phyloP scores from a whole-genome alignment of 2,888 invertebrate genomes.

The Deroplatys truncata region DNA sequence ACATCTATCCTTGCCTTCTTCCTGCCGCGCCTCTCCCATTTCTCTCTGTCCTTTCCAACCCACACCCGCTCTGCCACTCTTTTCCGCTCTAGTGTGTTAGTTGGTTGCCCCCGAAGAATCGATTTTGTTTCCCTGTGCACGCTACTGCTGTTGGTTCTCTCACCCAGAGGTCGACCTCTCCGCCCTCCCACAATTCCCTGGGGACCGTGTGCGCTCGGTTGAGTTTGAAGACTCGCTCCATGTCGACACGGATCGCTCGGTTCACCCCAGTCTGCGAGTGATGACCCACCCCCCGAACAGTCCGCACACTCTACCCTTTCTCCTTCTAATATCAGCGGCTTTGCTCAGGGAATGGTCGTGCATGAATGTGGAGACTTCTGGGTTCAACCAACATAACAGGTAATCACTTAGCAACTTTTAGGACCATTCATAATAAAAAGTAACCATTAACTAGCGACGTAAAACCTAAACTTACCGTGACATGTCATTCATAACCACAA shows the following conservation, averaged over 20 bases:
- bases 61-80: slow-evolving; percentile 13
- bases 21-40: not conserved
- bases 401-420: no score
- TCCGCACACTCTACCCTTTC: not conserved
- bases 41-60: slow-evolving; percentile 8
- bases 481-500: no score
- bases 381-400: not conserved
- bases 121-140: slow-evolving; percentile 26
- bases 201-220: slow-evolving; percentile 13
- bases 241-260: slow-evolving; percentile 25
- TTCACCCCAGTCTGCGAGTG: slow-evolving; percentile 20
- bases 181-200: not conserved
- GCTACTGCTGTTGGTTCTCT: slow-evolving; percentile 15
- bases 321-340: slow-evolving; percentile 10
- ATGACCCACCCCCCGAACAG: slow-evolving; percentile 10
- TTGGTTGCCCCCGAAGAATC: slow-evolving; percentile 26
- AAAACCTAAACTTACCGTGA: no score
- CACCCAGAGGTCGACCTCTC: slow-evolving; percentile 1
- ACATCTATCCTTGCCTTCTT: not conserved
- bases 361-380: not conserved
- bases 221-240: slow-evolving; percentile 15
- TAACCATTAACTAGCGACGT: no score
- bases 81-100: slow-evolving; percentile 14
- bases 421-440: no score
- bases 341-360: not conserved